Base-by-base conservation (phyloP, 2,888 invertebrate species). In the Coelinius sp. region DNA sequence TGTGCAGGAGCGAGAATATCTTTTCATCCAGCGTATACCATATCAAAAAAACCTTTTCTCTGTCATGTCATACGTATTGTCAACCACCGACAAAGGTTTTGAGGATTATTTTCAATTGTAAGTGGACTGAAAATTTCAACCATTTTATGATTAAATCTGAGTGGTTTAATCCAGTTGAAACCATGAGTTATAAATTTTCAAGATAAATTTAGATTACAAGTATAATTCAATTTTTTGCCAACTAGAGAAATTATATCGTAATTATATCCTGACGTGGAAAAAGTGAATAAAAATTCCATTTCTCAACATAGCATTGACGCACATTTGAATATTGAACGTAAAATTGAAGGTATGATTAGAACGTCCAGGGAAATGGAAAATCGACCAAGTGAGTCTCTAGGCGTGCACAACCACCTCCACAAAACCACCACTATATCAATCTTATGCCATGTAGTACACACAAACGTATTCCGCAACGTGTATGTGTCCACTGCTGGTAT, bases 361-460 rank as follows among this genome's bases (percentile, higher is more conserved):
- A 53, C 10, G 12, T 2, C 10, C 10, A 25, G 53, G 25, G 53
- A n/a, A 56, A 56, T 56, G 27, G 56, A 27, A 56, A 56, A 56
- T 56, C 56, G 56, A 56, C n/a, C 27, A n/a, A n/a, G 27, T 12
- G n/a, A 56, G 56, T 56, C 25, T 27, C 56, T 56, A 56, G 27
- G 14, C 14, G 27, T 12, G 25, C 2, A 53, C 56, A 49, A 24
- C 56, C 25, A 53, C 25, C 56, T 17, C 7, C 8, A 24, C 12
- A 25, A 3, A 75, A 63, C 76, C 75, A 63, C 76, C 75, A 71
- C 76, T 56, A 67, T 80, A 83, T 83, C 81, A 81, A 81, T 82
- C 81, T 79, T 78, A 80, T 80, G n/a, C 22, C 24, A 63, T 70
- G 69, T 69, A 46, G 38, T 67, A 64, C 62, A 46, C 56, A 31